Evolutionary conservation across 2,113 vertebrate species (phyloP).

Genomic region (Prinia subflava): DNA sequence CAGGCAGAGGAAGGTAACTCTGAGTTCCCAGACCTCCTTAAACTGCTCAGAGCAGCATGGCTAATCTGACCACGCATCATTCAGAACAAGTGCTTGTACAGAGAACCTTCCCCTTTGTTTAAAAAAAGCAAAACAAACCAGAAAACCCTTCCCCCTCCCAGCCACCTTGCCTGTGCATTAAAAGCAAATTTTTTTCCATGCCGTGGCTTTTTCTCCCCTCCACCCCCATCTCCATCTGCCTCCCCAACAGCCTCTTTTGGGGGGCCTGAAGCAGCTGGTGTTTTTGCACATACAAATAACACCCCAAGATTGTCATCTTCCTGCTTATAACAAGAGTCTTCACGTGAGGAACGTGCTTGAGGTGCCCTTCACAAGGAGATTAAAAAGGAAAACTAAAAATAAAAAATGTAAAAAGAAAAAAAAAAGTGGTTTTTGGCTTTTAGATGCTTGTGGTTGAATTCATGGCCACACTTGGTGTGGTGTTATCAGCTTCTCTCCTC

Average conservation of each 20-base stretch:
- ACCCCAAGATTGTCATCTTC: not conserved
- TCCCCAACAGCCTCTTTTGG: not conserved
- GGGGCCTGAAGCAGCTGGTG: not conserved
- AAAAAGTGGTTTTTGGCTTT: not conserved
- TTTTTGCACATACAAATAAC: not conserved
- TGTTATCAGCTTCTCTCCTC: not conserved
- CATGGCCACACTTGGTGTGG: not conserved
- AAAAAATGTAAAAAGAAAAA: not conserved
- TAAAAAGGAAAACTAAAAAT: not conserved
- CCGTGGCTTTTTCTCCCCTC: fast-evolving
- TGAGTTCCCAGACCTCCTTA: slow-evolving; percentile 73
- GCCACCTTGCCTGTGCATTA: not conserved
- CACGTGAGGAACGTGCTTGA: not conserved
- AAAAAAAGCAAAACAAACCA: not conserved
- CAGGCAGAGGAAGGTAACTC: not conserved
- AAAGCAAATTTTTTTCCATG: not conserved
- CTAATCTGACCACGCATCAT: slow-evolving; percentile 70
- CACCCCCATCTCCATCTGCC: not conserved
- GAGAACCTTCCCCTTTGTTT: slow-evolving; percentile 25
- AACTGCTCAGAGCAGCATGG: slow-evolving; percentile 76
- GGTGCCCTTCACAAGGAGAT: not conserved
- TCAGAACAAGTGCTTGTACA: not conserved
- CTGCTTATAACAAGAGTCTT: not conserved
- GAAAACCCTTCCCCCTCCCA: not conserved
- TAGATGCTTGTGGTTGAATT: not conserved